Evolutionary conservation across 2,113 vertebrate genomes (phyloP).

Genomic region (Carlito syrichta): DNA sequence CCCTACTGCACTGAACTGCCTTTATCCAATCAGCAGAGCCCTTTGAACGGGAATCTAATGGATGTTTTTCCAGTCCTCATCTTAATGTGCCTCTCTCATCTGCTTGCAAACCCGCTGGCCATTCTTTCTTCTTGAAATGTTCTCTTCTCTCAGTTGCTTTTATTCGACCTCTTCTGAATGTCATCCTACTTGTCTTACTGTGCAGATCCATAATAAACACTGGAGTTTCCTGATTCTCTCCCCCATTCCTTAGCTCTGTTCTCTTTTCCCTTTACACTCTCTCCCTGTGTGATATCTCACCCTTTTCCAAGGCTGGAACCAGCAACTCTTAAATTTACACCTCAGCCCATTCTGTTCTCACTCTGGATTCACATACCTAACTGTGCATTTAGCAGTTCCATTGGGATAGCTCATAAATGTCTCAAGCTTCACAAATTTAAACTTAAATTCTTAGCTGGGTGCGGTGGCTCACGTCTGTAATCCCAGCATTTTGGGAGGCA

Average conservation of each 20-base stretch:
- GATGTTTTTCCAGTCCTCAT: not conserved
- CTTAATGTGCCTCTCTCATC: not conserved
- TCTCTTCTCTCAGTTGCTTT: not conserved
- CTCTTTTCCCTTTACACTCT: not conserved
- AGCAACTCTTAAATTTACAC: not conserved
- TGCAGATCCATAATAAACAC: not conserved
- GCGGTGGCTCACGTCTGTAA: too few species aligned
- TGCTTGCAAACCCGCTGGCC: not conserved
- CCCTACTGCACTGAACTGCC: not conserved
- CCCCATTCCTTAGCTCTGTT: not conserved
- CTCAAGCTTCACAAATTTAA: not conserved
- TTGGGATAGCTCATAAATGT: not conserved
- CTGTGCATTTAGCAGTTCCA: not conserved
- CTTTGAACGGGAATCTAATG: not conserved
- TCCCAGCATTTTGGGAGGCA: too few species aligned
- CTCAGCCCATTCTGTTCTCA: not conserved
- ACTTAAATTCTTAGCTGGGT: too few species aligned
- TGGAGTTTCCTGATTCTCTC: not conserved
- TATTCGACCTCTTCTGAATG: not conserved
- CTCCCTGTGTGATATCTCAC: not conserved
- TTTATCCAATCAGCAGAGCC: not conserved
- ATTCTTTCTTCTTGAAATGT: not conserved
- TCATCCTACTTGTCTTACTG: not conserved
- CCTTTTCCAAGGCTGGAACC: not conserved
- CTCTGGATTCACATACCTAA: not conserved